A percentile compares a stretch with the other conserved stretches of the same genome.
phyloP scores from a whole-genome alignment of 2,888 invertebrate genomes.

The Dyspetes luteomarginatus region DNA sequence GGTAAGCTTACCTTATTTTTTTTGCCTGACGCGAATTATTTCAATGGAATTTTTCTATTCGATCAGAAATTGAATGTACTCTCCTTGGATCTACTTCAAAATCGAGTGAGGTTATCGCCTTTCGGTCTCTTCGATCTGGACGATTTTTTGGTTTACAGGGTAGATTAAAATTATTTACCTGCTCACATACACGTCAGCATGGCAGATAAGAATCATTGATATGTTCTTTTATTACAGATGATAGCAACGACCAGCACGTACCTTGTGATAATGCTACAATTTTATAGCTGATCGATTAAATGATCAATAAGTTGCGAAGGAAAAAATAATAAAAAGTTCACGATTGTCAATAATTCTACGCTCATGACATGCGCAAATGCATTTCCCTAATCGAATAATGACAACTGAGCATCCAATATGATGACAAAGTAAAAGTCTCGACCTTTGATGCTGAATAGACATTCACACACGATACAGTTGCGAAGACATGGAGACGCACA shows the following conservation, averaged over 20 bases:
- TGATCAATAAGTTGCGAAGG: background rate
- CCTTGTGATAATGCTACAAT: constrained; percentile 48
- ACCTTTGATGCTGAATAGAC: background rate
- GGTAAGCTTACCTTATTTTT: background rate
- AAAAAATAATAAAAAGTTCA: background rate
- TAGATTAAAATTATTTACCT: background rate
- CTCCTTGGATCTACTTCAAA: constrained; percentile 44
- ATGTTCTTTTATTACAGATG: constrained; percentile 24
- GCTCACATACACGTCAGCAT: background rate
- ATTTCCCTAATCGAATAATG: background rate
- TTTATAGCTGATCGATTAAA: constrained; percentile 1
- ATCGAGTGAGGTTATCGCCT: constrained; percentile 22
- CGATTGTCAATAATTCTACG: background rate
- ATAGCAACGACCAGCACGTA: constrained; percentile 7
- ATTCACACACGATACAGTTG: background rate
- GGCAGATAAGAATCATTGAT: background rate
- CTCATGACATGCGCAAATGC: background rate
- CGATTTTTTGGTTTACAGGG: constrained; percentile 30
- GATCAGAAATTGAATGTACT: constrained; percentile 33
- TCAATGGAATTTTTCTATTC: too few species aligned
- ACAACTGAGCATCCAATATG: background rate
- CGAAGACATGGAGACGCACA: background rate
- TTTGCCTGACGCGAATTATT: too few species aligned
- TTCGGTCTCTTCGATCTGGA: constrained; percentile 41
- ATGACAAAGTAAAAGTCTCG: background rate